Evolutionary conservation across 2,113 vertebrate genomes (phyloP), one percentile per base, ranked within the genome.

Genomic region (Colius striatus): DNA sequence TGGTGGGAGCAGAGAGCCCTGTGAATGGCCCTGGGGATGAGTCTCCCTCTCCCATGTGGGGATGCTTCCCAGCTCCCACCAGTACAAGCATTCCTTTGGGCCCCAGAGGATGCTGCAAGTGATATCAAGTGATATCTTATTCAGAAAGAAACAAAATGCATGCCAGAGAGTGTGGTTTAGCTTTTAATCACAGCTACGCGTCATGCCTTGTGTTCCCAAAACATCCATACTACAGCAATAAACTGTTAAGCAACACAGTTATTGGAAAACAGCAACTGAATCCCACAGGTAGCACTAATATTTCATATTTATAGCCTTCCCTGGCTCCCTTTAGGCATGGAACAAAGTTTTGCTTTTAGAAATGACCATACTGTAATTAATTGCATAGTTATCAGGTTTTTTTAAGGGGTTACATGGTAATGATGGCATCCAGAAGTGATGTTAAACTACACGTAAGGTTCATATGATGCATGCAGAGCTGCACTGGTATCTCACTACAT

Each of bases 1-100:
- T 63, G 38, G 43, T 0, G 1, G 53, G 26, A 73, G 20, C 1
- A 2, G 21, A 26, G 11, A 54, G 22, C 0, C 0, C 11, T 5
- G 12, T 9, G 25, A 84, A 67, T 1, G 11, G 36, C 48, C 47
- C 60, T 57, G 18, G 19, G 27, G 19, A 38, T 25, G 13, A 20
- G 54, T 27, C 9, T 5, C 38, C 11, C 34, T 48, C 22, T 88
- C 43, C 66, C 20, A 4, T 0, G n/a, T 6, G 10, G 60, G 65
- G 54, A 51, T 1, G 5, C 2, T 55, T 45, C 32, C 41, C 3
- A 0, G 15, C 53, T 65, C 47, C 23, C 72, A 54, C 6, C 18
- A 75, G 30, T 9, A 45, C 6, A 60, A 27, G 48, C 29, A 25
- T 13, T 53, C 26, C 27, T 86, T 32, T 75, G 41, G 20, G 50